A percentile compares a stretch with the other conserved stretches of the same genome.
phyloP scores from a whole-genome alignment of 2,797 vertebrate genomes.

The Sebastes variabilis region DNA sequence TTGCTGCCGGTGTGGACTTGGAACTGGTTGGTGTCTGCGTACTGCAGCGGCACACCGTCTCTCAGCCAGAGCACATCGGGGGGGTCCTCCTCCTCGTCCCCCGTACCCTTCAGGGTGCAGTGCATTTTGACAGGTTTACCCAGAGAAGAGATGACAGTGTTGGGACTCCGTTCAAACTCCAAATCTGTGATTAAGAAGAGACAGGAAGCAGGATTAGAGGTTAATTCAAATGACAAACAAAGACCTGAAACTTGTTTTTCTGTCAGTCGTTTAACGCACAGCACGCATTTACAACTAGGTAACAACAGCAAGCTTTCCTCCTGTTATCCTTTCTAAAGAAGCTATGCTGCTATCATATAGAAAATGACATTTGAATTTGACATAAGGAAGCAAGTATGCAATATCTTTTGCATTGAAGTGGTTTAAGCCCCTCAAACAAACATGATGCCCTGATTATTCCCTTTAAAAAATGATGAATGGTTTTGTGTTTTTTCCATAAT shows the following conservation, averaged over 20 bases:
- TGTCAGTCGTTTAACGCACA: neutral
- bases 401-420: neutral
- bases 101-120: constrained; percentile 77
- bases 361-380: neutral
- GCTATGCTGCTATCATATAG: neutral
- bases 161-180: constrained; percentile 80
- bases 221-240: neutral
- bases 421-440: neutral
- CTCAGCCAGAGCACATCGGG: constrained; percentile 87
- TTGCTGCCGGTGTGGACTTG: constrained; percentile 81
- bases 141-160: constrained; percentile 83
- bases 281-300: neutral
- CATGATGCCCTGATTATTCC: neutral
- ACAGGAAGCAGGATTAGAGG: neutral
- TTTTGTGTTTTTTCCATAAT: neutral
- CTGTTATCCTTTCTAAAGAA: neutral
- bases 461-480: neutral
- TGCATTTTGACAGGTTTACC: constrained; percentile 83
- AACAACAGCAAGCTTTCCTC: neutral
- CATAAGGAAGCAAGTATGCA: neutral
- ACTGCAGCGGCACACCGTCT: constrained; percentile 73
- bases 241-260: neutral
- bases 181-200: constrained; percentile 65
- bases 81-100: constrained; percentile 70
- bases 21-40: constrained; percentile 85